Base-by-base conservation (phyloP, 1,140 invertebrate species). In the Brachionus manjavacas region DNA sequence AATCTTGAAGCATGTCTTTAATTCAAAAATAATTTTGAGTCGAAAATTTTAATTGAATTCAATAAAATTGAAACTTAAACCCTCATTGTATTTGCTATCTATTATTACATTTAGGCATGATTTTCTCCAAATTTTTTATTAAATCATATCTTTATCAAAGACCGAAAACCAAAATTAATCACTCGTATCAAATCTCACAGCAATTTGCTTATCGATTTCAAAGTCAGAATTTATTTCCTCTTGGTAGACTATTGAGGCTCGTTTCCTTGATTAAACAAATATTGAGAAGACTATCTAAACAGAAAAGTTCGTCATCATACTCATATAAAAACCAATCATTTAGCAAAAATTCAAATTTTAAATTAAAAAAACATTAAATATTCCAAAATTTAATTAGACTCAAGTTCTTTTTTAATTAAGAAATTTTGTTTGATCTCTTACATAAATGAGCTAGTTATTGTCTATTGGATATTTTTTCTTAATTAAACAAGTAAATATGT, bases 261-360 rank as follows among this genome's bases (percentile, higher is more conserved):
- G 16, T 76, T 76, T 49, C 72, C 72, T 76, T 49, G 72, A 49
- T 46, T 49, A 76, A 76, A 76, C 72, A 76, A 39, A 70, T 70
- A 70, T 35, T 11, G 35, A 70, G 7, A 25, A 70, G 16, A 70
- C 31, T 4, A 7, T 35, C 7, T 35, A 70, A 70, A 66, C 39
- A 68, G 28, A 68, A 68, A 31, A 68, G 66, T 68, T 31, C 66
- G 66, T 39, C 66, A 68, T n/a, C 4, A 68, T 31, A 7, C 14
- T 68, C 31, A 14, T 31, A 68, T 68, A 68, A 14, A 68, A 68
- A 28, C 31, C 25, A 23, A 11, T 20, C 35, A 72, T 12, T 72
- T 12, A 16, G n/a, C 68, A 41, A 39, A 39, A 72, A 39, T 39
- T 39, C 68, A 72, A 72, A 72, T 72, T 72, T 39, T 41, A 72